Evolutionary conservation across 2,888 invertebrate species (phyloP), one percentile per base, ranked within the genome.

Genomic region (Calliopum simillimum): DNA sequence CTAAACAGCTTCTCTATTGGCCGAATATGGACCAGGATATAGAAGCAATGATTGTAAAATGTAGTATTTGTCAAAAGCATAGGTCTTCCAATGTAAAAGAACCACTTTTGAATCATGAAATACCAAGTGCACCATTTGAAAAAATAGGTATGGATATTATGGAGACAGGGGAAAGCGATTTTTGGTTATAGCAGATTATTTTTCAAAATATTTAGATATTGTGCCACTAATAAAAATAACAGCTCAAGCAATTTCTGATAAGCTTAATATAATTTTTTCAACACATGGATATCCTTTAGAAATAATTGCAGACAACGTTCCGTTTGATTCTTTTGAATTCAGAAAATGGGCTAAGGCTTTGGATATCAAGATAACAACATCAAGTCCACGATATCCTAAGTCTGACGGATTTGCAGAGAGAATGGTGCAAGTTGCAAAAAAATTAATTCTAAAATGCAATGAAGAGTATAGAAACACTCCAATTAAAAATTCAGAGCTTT

Each of bases 111-210:
- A 63, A 46, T 21, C 74, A 74, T 61, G 21, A 55, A 8, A 43
- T 73, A 44, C 71, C 74, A 51, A 21, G 12, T 16, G 19, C 12
- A 6, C 72, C 72, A 16, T 84, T 76, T 71, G 55, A 77, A 49
- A 80, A 79, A 69, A 68, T 83, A 43, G 78, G 71, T 33, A 73
- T 78, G 59, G 81, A 82, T 75, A 77, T 82, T 72, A 74, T 77
- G 53, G 77, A 80, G 68, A 76, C 73, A 66, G 3, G 33, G 62
- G 66, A 62, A 21, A 72, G 53, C 41, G 25, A 59, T 11, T 73
- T 56, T 70, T 75, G 21, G 64, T 72, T 33, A 59, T 73, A 47
- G 69, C 44, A 11, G 73, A 74, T 55, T 75, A 74, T 62, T 76
- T 62, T 72, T 74, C 72, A 19, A 71, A 71, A 69, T 77, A 73